Evolutionary conservation across 64 coral and sea anemone species (phyloP), one percentile per base, ranked within the genome.

Genomic region (Porites australiensis): DNA sequence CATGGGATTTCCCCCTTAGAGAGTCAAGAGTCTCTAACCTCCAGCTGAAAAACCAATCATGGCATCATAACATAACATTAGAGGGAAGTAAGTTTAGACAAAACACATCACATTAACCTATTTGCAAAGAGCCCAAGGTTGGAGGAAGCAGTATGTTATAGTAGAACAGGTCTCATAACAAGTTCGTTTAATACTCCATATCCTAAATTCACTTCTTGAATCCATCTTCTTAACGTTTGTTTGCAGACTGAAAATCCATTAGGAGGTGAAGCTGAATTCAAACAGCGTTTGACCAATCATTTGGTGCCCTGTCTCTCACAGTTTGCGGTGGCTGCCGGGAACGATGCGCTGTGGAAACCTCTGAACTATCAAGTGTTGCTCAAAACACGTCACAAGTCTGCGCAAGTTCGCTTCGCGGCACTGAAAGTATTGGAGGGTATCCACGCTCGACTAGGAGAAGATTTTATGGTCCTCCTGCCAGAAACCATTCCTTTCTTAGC

Each of bases 401-500:
- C 98, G 77, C 77, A 99, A 94, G 94, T 99, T 71, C 94, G 97
- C 9, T 88, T 99, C 3, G 97, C 91, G 27, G 97, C 97, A 2
- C 82, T 99, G 10, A 99, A 99, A 72, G 97, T 94, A 3, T 12
- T 99, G 2, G 88, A 99, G 59, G 94, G 93, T 23, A 79, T 99
- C 53, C 87, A 99, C 71, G 76, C 83, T 0, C 88, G 78, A 79
- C 77, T 99, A 23, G 97, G 97, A 12, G 97, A 99, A 51, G 97
- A 99, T 14, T 99, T 96, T 48, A 79, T 99, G 75, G 90, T 93
- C 2, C 71, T 96, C 19, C 64, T 93, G 50, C 97, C 97, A 45
- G 97, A 99, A 59, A 93, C 90, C 4, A 91, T 99, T 13, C 97
- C 97, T 8, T 99, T 99, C 94, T 89, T 99, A 18, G 94, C 97